These are phyloP conservation scores for Apis laboriosa DNA, from an alignment of 1,140 invertebrate species.

Conservation along the genomic window DNA sequence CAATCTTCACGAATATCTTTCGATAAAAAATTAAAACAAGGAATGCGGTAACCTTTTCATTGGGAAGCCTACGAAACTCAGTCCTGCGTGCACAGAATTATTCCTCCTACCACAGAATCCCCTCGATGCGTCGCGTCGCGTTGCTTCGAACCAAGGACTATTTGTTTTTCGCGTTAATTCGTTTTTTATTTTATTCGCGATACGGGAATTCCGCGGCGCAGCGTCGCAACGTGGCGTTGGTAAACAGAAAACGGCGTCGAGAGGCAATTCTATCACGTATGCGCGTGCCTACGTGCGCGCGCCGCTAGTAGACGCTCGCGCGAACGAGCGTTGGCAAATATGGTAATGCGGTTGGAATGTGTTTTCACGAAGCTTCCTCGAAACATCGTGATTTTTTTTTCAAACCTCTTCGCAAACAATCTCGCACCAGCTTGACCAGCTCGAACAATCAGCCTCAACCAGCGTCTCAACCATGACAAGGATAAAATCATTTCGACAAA, in stretches of 20 bases:
- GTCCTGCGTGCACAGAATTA: conserved; percentile 6
- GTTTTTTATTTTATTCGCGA: conserved; percentile 63
- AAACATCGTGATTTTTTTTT: conserved; percentile 32
- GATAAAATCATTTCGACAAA: not conserved
- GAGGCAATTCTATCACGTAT: conserved; percentile 66
- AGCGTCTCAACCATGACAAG: conserved; percentile 5
- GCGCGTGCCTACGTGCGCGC: conserved; percentile 61
- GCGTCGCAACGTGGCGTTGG: conserved; percentile 42
- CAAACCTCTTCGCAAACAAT: conserved; percentile 55
- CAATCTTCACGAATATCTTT: not conserved
- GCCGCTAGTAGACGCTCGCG: conserved; percentile 47
- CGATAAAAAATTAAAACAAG: not conserved
- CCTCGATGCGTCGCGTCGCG: not conserved
- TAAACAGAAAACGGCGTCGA: conserved; percentile 58
- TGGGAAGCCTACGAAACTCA: not conserved
- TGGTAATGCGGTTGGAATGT: conserved; percentile 68
- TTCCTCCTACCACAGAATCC: conserved; percentile 9
- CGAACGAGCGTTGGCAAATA: conserved; percentile 51
- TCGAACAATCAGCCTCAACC: not conserved
- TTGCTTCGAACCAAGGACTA: conserved; percentile 36
- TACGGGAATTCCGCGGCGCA: conserved; percentile 34
- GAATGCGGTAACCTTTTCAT: not conserved
- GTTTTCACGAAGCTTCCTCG: conserved; percentile 64
- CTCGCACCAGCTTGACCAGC: not conserved
- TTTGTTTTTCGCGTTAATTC: conserved; percentile 63